Evolutionary conservation across 2,888 invertebrate genomes (phyloP).

Genomic region (Diadromus collaris): DNA sequence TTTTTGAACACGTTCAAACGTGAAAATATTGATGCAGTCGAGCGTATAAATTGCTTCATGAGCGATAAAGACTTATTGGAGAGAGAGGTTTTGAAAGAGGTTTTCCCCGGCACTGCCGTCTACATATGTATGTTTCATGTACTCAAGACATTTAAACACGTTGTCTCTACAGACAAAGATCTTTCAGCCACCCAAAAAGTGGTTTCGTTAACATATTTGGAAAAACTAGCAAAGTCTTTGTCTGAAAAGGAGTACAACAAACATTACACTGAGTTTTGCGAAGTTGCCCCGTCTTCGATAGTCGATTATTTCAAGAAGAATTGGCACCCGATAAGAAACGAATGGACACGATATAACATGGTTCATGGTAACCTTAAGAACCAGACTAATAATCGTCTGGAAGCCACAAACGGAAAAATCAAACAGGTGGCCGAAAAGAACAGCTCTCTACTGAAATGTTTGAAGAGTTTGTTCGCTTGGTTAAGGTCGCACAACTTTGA

Average conservation of each 20-base stretch:
- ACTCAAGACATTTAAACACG: conserved; percentile 14
- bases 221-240: neutral
- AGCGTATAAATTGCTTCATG: conserved; percentile 26
- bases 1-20: neutral
- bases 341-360: conserved; percentile 40
- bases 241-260: neutral
- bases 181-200: neutral
- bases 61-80: conserved; percentile 36
- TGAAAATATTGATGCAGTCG: conserved; percentile 8
- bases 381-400: conserved; percentile 33
- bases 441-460: conserved; percentile 29
- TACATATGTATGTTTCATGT: conserved; percentile 31
- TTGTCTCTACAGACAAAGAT: neutral
- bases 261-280: neutral
- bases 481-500: conserved; percentile 25
- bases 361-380: conserved; percentile 28
- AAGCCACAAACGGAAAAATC: conserved; percentile 25
- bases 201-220: neutral
- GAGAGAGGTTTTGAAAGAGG: conserved; percentile 16
- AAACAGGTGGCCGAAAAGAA: conserved; percentile 15
- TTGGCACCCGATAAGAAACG: conserved; percentile 29
- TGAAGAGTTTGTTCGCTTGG: neutral
- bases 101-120: conserved; percentile 13
- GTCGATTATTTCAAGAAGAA: conserved; percentile 32
- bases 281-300: conserved; percentile 10